Evolutionary conservation across 2,113 vertebrate genomes (phyloP).

Genomic region (Tragulus kanchil): DNA sequence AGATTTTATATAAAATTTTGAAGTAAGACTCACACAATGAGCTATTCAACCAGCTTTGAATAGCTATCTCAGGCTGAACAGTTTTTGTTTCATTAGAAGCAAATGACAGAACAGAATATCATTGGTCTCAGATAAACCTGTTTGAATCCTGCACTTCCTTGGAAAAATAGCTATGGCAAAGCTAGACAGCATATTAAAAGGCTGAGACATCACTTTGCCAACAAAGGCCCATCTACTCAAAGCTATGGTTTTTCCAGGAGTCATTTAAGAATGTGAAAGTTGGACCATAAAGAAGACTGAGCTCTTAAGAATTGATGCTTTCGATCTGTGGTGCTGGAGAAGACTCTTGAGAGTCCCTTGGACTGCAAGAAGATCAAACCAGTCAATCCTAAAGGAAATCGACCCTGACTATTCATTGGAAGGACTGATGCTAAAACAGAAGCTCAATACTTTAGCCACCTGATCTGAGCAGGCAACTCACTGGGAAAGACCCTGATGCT

Average conservation of each 20-base stretch:
- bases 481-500: background rate
- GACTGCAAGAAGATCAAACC: background rate
- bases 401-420: background rate
- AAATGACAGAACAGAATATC: background rate
- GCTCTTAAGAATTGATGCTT: rapidly evolving
- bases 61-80: background rate
- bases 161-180: too few species aligned
- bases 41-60: background rate
- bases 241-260: background rate
- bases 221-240: too few species aligned
- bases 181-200: too few species aligned
- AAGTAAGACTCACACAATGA: background rate
- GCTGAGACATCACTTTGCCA: too few species aligned
- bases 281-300: background rate
- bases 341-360: background rate
- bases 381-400: background rate
- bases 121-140: background rate
- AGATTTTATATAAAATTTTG: background rate
- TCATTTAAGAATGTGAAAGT: background rate
- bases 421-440: background rate
- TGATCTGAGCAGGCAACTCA: background rate
- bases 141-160: background rate
- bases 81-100: background rate
- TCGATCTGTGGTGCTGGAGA: background rate
- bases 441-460: background rate